A percentile compares a stretch with the other conserved stretches of the same genome.
These are phyloP conservation scores for Aquatica leii DNA, from an alignment of 2,888 invertebrate genomes.

Conservation along the genomic window DNA sequence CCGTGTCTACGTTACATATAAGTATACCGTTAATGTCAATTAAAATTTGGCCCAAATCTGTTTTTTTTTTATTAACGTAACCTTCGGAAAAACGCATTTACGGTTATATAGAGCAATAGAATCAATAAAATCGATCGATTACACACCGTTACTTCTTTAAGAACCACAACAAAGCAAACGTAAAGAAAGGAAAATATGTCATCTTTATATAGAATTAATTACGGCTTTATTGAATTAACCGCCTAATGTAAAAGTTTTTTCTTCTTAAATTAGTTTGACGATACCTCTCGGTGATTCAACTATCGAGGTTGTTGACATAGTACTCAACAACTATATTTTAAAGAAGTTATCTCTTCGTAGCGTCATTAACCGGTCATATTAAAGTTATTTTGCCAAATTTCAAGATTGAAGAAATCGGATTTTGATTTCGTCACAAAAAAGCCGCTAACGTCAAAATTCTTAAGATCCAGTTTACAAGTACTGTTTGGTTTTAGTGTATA, in stretches of 20 bases:
- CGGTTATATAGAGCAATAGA: not conserved
- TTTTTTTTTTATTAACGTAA: not conserved
- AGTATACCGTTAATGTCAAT: slow-evolving; percentile 1
- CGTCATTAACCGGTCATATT: slow-evolving; percentile 12
- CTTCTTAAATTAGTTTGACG: no score
- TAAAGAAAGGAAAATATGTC: no score
- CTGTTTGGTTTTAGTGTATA: slow-evolving; percentile 23
- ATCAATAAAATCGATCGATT: not conserved
- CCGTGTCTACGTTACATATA: not conserved
- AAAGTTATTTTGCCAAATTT: not conserved
- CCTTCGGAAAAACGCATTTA: slow-evolving; percentile 8
- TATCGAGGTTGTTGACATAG: slow-evolving; percentile 14
- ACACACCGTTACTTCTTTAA: not conserved
- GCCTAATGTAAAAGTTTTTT: no score
- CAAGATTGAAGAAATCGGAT: not conserved
- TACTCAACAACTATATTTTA: slow-evolving; percentile 6
- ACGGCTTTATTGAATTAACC: no score
- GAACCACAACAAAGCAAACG: no score
- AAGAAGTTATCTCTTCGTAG: slow-evolving; percentile 5
- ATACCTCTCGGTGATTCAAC: slow-evolving; percentile 1
- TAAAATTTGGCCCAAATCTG: slow-evolving; percentile 6
- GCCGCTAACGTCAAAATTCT: slow-evolving; percentile 6
- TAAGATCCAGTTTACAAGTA: slow-evolving; percentile 28
- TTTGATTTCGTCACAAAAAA: not conserved
- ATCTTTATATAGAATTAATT: no score